Conservation (phyloP, 2,888 invertebrate species). For the Synergus itoensis region DNA sequence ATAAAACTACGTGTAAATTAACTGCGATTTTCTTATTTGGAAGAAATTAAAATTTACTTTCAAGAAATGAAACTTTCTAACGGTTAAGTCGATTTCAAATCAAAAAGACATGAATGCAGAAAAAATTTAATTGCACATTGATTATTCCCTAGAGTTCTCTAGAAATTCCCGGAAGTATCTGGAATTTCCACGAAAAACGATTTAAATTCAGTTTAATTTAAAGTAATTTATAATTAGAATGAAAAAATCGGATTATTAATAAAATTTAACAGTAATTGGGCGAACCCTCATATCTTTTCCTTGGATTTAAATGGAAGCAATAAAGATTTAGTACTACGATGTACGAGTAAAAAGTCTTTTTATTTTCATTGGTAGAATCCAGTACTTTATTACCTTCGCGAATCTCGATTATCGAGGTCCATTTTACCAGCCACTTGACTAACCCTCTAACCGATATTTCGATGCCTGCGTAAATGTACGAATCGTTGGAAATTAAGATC, state of each 20-base stretch:
- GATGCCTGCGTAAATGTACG: neutral
- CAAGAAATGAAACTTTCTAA: neutral
- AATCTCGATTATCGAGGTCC: neutral
- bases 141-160: no score
- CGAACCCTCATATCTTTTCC: no score
- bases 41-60: neutral
- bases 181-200: no score
- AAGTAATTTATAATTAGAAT: no score
- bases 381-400: neutral
- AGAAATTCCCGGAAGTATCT: no score
- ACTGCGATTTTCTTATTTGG: neutral
- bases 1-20: neutral
- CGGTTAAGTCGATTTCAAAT: neutral
- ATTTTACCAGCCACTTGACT: neutral
- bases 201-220: no score
- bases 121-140: no score
- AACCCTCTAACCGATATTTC: neutral
- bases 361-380: neutral
- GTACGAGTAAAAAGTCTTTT: neutral
- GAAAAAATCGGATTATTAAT: no score
- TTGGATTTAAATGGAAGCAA: no score
- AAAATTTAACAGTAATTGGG: no score
- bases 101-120: neutral
- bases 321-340: neutral
- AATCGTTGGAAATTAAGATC: conserved; percentile 17